These are phyloP conservation scores for Ochropacha duplaris DNA, from an alignment of 2,888 invertebrate genomes.

Conservation along the genomic window DNA sequence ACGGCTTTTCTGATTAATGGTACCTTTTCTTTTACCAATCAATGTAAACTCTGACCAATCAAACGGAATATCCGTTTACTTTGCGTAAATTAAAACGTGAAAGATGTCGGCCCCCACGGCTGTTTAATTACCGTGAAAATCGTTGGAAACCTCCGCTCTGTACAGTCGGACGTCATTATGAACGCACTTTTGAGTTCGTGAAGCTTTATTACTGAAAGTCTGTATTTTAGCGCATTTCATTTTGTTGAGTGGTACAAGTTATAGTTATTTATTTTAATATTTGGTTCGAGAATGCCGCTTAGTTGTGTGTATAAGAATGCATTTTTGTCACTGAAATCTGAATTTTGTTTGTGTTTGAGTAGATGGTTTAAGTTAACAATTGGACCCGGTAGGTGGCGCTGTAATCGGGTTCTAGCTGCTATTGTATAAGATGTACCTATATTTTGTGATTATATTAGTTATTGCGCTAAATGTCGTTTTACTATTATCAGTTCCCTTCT, in stretches of 20 bases:
- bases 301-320: no score
- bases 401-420: no score
- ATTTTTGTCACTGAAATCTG: no score
- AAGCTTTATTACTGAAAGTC: conserved; percentile 47
- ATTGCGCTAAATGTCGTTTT: no score
- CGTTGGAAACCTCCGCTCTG: conserved; percentile 28
- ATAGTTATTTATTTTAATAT: not conserved
- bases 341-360: no score
- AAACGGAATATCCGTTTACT: conserved; percentile 13
- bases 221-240: conserved; percentile 42
- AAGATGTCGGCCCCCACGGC: conserved; percentile 17
- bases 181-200: conserved; percentile 47
- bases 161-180: conserved; percentile 36
- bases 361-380: no score
- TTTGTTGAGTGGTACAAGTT: conserved; percentile 22
- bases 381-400: no score
- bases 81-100: conserved; percentile 22
- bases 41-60: conserved; percentile 6
- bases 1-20: not conserved
- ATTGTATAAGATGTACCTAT: no score
- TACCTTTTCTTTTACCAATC: conserved; percentile 5
- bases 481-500: no score
- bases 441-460: no score
- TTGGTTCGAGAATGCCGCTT: no score
- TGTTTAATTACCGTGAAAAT: conserved; percentile 50